Conservation (phyloP, 2,113 vertebrate species). For the Dicrurus megarhynchus region DNA sequence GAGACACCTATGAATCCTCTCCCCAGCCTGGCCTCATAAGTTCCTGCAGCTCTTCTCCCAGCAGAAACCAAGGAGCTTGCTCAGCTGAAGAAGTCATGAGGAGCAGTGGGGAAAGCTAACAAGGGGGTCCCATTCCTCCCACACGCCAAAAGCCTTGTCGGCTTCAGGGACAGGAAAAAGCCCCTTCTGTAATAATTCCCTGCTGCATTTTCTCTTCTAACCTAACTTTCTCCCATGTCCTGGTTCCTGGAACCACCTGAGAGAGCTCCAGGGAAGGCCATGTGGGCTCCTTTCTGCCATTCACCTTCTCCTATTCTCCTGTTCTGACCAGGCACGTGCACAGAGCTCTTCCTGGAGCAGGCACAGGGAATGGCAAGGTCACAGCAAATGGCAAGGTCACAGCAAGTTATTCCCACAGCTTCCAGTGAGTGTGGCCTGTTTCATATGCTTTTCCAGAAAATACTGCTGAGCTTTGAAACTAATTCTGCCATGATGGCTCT, state of each 20-base stretch:
- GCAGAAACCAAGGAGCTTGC: not conserved
- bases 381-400: not conserved
- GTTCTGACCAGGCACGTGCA: rapidly evolving
- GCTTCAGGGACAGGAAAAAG: not conserved
- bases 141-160: not conserved
- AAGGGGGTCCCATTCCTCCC: not conserved
- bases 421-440: not conserved
- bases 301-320: rapidly evolving
- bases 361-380: rapidly evolving
- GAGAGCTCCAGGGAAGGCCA: not conserved
- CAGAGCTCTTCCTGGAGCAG: not conserved
- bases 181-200: not conserved
- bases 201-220: not conserved
- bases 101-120: not conserved
- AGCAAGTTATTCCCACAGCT: not conserved
- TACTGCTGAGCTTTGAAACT: not conserved
- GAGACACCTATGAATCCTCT: not conserved
- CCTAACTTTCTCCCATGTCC: not conserved
- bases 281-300: not conserved
- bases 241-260: not conserved
- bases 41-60: not conserved
- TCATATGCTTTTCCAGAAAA: not conserved
- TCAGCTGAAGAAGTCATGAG: not conserved
- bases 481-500: not conserved
- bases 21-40: not conserved